phyloP scores from a whole-genome alignment of 2,113 vertebrate species.

The Bombycilla garrulus region DNA sequence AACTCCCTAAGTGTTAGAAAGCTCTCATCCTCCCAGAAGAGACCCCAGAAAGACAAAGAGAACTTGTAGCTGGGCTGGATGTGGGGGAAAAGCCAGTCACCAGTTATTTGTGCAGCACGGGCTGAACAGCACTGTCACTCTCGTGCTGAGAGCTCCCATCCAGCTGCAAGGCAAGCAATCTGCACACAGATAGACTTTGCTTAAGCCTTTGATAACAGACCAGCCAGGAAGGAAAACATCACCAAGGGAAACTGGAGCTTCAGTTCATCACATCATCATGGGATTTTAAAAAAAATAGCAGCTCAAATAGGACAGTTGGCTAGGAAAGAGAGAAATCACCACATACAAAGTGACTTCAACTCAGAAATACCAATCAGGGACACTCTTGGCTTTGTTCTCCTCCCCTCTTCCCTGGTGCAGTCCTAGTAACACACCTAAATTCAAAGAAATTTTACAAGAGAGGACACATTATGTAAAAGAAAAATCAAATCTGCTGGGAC shows the following conservation, averaged over 20 bases:
- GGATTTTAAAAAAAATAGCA: conserved; percentile 43
- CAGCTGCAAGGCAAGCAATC: neutral
- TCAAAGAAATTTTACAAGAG: neutral
- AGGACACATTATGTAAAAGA: neutral
- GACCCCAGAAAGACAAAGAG: accelerated
- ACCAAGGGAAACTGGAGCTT: neutral
- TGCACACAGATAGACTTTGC: neutral
- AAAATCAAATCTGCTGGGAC: neutral
- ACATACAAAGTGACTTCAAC: conserved; percentile 8
- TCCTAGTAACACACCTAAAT: neutral
- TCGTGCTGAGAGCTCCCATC: neutral
- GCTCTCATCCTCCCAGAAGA: neutral
- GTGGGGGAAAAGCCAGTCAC: accelerated
- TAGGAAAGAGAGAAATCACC: conserved; percentile 33
- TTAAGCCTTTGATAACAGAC: neutral
- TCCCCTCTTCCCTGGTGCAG: neutral
- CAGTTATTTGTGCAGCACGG: neutral
- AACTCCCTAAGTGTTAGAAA: neutral
- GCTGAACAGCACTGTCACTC: neutral
- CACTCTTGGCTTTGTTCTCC: neutral
- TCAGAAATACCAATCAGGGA: neutral
- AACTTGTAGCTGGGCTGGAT: neutral
- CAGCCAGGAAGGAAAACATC: neutral
- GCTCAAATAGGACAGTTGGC: conserved; percentile 2
- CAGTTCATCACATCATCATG: conserved; percentile 26